Conservation (phyloP, 2,888 invertebrate genomes). For the Drosophila acutilabella region DNA sequence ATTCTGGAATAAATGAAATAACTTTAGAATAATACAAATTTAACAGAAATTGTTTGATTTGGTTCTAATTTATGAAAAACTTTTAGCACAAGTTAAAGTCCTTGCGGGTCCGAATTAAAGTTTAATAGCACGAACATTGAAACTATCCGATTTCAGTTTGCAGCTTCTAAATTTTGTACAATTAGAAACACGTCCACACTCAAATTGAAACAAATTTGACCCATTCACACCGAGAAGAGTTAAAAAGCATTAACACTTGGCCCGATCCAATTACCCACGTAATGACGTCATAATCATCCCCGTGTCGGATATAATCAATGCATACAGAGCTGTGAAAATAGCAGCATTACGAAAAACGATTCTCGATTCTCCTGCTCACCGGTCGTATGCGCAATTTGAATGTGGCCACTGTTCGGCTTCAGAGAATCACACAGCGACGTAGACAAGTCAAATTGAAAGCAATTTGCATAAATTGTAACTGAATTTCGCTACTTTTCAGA, state of each 20-base stretch:
- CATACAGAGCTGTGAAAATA: constrained; percentile 14
- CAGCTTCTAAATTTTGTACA: too few relatives aligned
- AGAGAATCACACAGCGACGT: constrained; percentile 18
- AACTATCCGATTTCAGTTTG: too few relatives aligned
- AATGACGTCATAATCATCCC: constrained; percentile 21
- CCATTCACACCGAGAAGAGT: constrained; percentile 20
- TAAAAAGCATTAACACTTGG: constrained; percentile 29
- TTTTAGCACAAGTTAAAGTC: too few relatives aligned
- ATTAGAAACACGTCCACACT: too few relatives aligned
- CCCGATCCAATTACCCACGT: background rate
- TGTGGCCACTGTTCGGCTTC: constrained; percentile 13
- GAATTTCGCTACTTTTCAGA: constrained; percentile 36
- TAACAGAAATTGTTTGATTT: too few relatives aligned
- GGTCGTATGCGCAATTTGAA: constrained; percentile 46
- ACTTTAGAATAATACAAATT: too few relatives aligned
- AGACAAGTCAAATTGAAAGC: constrained; percentile 70
- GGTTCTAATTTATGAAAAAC: too few relatives aligned
- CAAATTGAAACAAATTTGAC: background rate
- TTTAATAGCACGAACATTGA: too few relatives aligned
- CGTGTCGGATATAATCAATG: constrained; percentile 23
- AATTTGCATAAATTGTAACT: constrained; percentile 76
- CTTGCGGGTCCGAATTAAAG: too few relatives aligned
- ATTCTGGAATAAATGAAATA: too few relatives aligned
- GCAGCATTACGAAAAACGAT: background rate
- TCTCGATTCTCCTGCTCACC: background rate